Conservation (phyloP, 2,113 vertebrate genomes). For the Sphyrna mokarran region DNA sequence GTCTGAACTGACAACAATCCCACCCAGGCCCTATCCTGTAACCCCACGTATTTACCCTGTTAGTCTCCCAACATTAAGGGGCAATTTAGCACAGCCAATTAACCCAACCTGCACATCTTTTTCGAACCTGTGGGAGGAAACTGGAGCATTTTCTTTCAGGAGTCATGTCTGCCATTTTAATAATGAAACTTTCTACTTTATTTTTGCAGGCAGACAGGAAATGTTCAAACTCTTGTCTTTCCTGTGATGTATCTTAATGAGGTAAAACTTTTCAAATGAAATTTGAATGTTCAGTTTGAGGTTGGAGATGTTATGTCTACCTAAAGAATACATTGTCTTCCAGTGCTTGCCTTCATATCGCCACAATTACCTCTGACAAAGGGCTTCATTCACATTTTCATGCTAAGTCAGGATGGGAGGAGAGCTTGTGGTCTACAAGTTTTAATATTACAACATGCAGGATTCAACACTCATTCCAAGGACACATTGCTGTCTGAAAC, state of each 20-base stretch:
- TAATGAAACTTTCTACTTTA: conserved; percentile 16
- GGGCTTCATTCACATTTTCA: no score
- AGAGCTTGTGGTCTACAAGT: not conserved
- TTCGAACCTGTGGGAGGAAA: no score
- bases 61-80: no score
- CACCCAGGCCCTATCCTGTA: no score
- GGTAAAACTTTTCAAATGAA: conserved; percentile 53
- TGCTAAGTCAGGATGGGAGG: not conserved
- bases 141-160: no score
- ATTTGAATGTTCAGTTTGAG: not conserved
- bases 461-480: not conserved
- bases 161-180: not conserved
- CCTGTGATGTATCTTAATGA: conserved; percentile 90
- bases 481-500: not conserved
- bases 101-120: no score
- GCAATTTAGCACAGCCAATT: no score
- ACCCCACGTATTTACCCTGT: no score
- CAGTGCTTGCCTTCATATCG: not conserved
- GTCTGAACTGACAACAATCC: no score
- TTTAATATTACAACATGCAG: not conserved
- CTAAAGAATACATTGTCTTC: not conserved
- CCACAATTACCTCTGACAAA: not conserved
- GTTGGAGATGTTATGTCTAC: not conserved
- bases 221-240: conserved; percentile 68
- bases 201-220: conserved; percentile 66